Evolutionary conservation across 2,888 invertebrate species (phyloP).

Genomic region (Pachliopta kotzebuea): DNA sequence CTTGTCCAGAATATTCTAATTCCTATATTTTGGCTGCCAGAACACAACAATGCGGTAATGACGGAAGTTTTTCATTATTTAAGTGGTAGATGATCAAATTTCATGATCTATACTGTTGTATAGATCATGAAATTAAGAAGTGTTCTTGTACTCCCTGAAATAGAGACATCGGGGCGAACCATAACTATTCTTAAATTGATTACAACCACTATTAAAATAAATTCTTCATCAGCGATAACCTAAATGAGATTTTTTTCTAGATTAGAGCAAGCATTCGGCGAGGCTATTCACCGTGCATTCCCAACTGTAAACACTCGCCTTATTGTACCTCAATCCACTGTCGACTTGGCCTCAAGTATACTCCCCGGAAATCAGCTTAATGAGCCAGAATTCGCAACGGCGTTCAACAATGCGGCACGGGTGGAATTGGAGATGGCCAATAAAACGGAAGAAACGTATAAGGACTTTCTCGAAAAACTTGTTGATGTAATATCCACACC

Average conservation of each 20-base stretch:
- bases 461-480: slow-evolving; percentile 77
- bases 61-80: too few relatives aligned
- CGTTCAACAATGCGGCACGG: slow-evolving; percentile 49
- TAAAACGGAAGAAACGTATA: slow-evolving; percentile 73
- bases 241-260: slow-evolving; percentile 41
- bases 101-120: too few relatives aligned
- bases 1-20: too few relatives aligned
- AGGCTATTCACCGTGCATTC: slow-evolving; percentile 80
- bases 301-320: slow-evolving; percentile 82
- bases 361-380: slow-evolving; percentile 57
- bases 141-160: too few relatives aligned
- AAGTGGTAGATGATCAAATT: too few relatives aligned
- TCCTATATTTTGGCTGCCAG: too few relatives aligned
- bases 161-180: too few relatives aligned
- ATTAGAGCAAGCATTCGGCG: slow-evolving; percentile 78
- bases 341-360: slow-evolving; percentile 72
- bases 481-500: slow-evolving; percentile 68
- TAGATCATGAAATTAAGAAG: too few relatives aligned
- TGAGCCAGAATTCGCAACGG: slow-evolving; percentile 45
- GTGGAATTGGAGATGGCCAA: slow-evolving; percentile 63
- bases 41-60: too few relatives aligned
- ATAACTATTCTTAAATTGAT: too few relatives aligned
- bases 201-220: too few relatives aligned
- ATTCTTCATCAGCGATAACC: too few relatives aligned
- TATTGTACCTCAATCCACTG: slow-evolving; percentile 73